Conservation (phyloP, 2,797 vertebrate species). For the Harpia harpyja region DNA sequence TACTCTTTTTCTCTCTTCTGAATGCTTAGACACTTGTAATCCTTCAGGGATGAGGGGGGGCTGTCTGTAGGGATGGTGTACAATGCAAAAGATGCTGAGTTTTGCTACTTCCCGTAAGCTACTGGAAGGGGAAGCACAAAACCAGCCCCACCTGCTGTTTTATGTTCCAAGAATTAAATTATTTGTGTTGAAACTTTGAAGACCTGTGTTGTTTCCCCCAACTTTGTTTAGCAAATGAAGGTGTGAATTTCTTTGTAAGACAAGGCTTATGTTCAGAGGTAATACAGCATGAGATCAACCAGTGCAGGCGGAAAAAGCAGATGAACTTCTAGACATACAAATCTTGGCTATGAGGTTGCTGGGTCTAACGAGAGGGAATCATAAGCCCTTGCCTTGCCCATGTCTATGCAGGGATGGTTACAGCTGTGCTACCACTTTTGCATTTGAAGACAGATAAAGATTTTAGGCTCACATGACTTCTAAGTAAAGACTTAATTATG, state of each 20-base stretch:
- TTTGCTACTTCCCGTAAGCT: not conserved
- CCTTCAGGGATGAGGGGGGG: not conserved
- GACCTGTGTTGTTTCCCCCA: not conserved
- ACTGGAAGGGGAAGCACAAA: not conserved
- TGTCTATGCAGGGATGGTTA: not conserved
- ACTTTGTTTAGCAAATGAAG: not conserved
- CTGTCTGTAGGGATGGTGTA: not conserved
- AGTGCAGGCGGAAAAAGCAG: not conserved
- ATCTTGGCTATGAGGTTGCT: not conserved
- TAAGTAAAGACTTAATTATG: slow-evolving; percentile 20
- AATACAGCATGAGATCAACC: not conserved
- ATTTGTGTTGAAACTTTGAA: not conserved
- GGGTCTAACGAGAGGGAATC: not conserved
- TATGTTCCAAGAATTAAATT: not conserved
- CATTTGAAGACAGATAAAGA: not conserved
- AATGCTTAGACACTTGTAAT: not conserved
- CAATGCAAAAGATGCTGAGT: not conserved
- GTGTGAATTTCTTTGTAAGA: not conserved
- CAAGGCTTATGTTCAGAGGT: not conserved
- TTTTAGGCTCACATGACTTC: not conserved
- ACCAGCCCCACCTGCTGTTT: not conserved
- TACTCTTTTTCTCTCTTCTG: not conserved
- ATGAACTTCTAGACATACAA: not conserved
- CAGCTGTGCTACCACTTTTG: not conserved
- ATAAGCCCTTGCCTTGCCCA: not conserved